A percentile compares a stretch with the other conserved stretches of the same genome.
phyloP scores from a whole-genome alignment of 2,888 invertebrate species.

The Perdita meconis region DNA sequence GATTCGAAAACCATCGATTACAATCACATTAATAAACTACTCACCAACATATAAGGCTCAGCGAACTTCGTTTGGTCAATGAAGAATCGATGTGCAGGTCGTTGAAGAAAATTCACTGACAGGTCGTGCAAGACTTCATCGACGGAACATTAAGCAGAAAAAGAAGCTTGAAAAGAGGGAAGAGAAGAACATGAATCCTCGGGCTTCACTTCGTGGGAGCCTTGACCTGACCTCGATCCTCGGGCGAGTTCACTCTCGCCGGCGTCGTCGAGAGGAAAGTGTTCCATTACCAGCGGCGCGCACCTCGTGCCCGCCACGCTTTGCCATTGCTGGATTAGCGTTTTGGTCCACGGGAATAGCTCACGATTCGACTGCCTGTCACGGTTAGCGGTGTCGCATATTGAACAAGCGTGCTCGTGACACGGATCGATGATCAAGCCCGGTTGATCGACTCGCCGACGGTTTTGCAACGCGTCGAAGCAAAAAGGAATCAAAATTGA shows the following conservation, averaged over 20 bases:
- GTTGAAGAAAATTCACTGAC: neutral
- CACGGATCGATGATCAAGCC: constrained; percentile 11
- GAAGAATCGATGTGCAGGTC: neutral
- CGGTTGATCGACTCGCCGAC: neutral
- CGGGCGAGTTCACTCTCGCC: constrained; percentile 84
- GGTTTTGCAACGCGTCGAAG: neutral
- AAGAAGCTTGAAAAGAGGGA: constrained; percentile 8
- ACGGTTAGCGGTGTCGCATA: constrained; percentile 12
- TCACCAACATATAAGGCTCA: too few relatives aligned
- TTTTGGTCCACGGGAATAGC: constrained; percentile 48
- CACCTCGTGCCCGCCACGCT: constrained; percentile 54
- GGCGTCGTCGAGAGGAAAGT: constrained; percentile 83
- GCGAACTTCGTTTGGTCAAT: too few relatives aligned
- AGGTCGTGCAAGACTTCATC: neutral
- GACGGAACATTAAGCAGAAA: neutral
- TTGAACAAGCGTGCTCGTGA: constrained; percentile 6
- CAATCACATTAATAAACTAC: too few relatives aligned
- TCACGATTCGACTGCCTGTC: neutral
- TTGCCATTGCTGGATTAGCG: constrained; percentile 60
- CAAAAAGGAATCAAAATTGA: constrained; percentile 25
- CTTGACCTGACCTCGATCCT: constrained; percentile 85
- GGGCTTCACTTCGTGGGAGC: constrained; percentile 76
- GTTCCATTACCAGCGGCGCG: constrained; percentile 79
- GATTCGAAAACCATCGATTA: neutral
- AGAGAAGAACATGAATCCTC: constrained; percentile 33